A percentile compares a stretch with the other conserved stretches of the same genome.
Evolutionary conservation across 2,888 invertebrate genomes (phyloP).

Genomic region (Scotopteryx bipunctaria): DNA sequence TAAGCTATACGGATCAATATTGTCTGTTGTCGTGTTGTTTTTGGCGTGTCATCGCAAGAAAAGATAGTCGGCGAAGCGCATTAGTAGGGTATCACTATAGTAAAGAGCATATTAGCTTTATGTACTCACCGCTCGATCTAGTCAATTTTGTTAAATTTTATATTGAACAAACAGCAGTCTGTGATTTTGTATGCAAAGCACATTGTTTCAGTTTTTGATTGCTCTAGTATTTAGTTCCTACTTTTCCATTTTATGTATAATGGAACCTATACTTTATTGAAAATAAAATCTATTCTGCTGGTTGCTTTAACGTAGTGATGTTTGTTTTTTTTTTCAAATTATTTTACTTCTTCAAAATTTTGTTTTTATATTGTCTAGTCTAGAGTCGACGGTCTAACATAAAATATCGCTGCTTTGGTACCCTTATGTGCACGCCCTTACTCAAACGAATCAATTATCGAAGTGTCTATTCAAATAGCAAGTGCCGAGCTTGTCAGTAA

Average conservation of each 20-base stretch:
- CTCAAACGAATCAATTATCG: slow-evolving; percentile 12
- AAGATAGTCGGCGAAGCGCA: slow-evolving; percentile 80
- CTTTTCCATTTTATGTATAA: neutral
- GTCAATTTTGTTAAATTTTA: slow-evolving; percentile 74
- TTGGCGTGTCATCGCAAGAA: slow-evolving; percentile 80
- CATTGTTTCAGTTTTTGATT: slow-evolving; percentile 35
- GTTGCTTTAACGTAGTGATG: too few species aligned
- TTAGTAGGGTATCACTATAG: slow-evolving; percentile 79
- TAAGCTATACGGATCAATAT: slow-evolving; percentile 53
- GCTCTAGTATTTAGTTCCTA: slow-evolving; percentile 3
- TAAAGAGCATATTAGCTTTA: slow-evolving; percentile 69
- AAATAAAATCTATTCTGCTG: too few species aligned
- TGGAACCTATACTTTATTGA: too few species aligned
- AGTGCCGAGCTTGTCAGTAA: slow-evolving; percentile 46
- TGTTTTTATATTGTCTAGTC: too few species aligned
- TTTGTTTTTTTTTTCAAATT: too few species aligned
- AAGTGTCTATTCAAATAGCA: slow-evolving; percentile 18
- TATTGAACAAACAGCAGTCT: slow-evolving; percentile 69
- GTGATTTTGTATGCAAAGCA: slow-evolving; percentile 37
- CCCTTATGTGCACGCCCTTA: neutral
- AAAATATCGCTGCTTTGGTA: too few species aligned
- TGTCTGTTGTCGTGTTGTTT: slow-evolving; percentile 44
- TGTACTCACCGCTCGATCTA: slow-evolving; percentile 63
- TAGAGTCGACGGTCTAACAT: too few species aligned
- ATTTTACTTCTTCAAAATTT: too few species aligned